Evolutionary conservation across 2,113 vertebrate genomes (phyloP), one percentile per base, ranked within the genome.

Genomic region (Leucosticte australis): DNA sequence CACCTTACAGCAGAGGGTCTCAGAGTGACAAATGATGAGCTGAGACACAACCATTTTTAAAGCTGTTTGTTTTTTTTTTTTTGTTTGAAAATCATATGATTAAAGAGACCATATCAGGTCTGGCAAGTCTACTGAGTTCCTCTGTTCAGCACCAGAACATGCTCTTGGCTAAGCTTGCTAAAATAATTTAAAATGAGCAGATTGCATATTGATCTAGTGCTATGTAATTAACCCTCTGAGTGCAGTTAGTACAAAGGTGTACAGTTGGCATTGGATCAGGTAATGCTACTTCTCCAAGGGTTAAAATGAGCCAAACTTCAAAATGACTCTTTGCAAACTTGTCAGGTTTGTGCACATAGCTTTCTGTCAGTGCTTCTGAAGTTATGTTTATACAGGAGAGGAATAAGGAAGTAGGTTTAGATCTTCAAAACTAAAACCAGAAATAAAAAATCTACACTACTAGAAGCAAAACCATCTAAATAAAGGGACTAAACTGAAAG

Each of bases 291-390:
- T 68, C 75, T 89, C 33, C 3, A 27, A 76, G 88, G 77, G 67
- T 83, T 79, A 53, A 30, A 73, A 56, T 13, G 30, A 30, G 57
- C 78, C 21, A 37, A 5, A 49, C 65, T 49, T 62, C 18, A 31
- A 53, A 79, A 89, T 9, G 12, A 77, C n/a, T 71, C 37, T 73
- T 7, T 31, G 47, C 67, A 74, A 46, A 60, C 50, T 46, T 55
- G 41, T 22, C 64, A 57, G 65, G 37, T 90, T 67, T 63, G 77
- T 75, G 86, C 83, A 76, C 9, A 0, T 41, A 44, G 83, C 44
- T 95, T 90, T 83, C 83, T 22, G 30, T 83, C 94, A 80, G 90
- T 91, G 92, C 94, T 94, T 83, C 76, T 56, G 63, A 89, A 85
- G 65, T 88, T 94, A 44, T 35, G 24, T 46, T 78, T 90, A 67